Evolutionary conservation across 2,888 invertebrate genomes (phyloP), one percentile per base, ranked within the genome.

Genomic region (Meliscaeva auricollis): DNA sequence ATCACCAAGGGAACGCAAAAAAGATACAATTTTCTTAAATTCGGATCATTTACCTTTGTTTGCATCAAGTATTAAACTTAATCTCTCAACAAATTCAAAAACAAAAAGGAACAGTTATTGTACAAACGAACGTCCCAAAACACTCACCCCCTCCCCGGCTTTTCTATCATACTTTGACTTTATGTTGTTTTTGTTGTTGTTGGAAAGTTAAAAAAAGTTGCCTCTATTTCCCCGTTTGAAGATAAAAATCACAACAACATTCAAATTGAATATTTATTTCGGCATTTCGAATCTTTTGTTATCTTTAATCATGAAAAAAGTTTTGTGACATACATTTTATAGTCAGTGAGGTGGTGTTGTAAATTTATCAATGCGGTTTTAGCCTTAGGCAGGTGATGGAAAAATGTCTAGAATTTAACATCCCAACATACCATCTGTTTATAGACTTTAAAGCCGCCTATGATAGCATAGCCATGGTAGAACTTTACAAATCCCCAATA

Each of bases 241-340:
- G 52, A 56, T 64, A 75, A 66, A 83, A 84, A 79, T 84, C 84
- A 79, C 56, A 79, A 70, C 64, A 56, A 38, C 44, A 66, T 66
- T 79, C 74, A 84, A 84, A 84, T 79, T 84, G 84, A 84, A 84
- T 84, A 84, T 84, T 79, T 84, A 84, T 72, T 79, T 44, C 46
- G 46, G 30, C 52, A 32, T 58, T 58, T 75, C 64, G 62, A 52
- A 44, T 32, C 26, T 58, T 58, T 15, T 32, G n/a, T 50, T 38
- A 60, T 52, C 41, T 48, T 26, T 9, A 15, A 32, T 50, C 30
- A 48, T 11, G 62, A 41, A 20, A 11, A 38, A 11, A 68, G 56
- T 58, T 68, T 82, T 77, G 8, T 20, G 32, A 54, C 15, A 26
- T 22, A 44, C 35, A 15, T 38, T 9, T n/a, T 30, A 35, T 58